These are phyloP conservation scores for Atta texana DNA, from an alignment of 1,140 invertebrate genomes.

Conservation along the genomic window DNA sequence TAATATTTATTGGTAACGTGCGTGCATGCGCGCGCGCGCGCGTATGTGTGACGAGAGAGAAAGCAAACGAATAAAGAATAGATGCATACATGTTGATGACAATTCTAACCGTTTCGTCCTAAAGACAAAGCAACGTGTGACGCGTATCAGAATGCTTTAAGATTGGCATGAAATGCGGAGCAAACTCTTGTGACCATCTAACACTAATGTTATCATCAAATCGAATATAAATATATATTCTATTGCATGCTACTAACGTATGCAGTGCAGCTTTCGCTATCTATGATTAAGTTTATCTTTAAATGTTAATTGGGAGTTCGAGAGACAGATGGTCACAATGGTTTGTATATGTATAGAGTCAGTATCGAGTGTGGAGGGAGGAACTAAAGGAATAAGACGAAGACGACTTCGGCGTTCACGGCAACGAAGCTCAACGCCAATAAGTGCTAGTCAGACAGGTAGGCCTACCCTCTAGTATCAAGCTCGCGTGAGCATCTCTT, in stretches of 20 bases:
- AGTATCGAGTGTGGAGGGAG: slow-evolving; percentile 88
- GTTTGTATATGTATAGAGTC: slow-evolving; percentile 87
- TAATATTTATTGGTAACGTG: slow-evolving; percentile 78
- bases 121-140: slow-evolving; percentile 53
- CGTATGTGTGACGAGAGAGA: not conserved
- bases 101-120: slow-evolving; percentile 71
- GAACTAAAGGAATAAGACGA: slow-evolving; percentile 85
- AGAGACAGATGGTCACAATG: slow-evolving; percentile 85
- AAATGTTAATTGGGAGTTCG: slow-evolving; percentile 58
- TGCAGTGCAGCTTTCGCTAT: slow-evolving; percentile 62
- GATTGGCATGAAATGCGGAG: slow-evolving; percentile 76
- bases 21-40: not conserved
- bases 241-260: slow-evolving; percentile 75
- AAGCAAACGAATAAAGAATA: not conserved
- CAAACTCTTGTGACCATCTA: slow-evolving; percentile 86
- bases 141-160: slow-evolving; percentile 63
- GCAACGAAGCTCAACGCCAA: slow-evolving; percentile 84
- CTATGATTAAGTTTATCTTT: slow-evolving; percentile 50
- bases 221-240: slow-evolving; percentile 56
- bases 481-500: slow-evolving; percentile 41
- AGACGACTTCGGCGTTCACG: slow-evolving; percentile 81
- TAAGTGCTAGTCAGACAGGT: slow-evolving; percentile 78
- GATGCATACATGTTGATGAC: not conserved
- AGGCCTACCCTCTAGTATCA: slow-evolving; percentile 54
- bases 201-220: slow-evolving; percentile 73